Base-by-base conservation (phyloP, 2,113 vertebrate species). In the Entomyzon cyanotis region DNA sequence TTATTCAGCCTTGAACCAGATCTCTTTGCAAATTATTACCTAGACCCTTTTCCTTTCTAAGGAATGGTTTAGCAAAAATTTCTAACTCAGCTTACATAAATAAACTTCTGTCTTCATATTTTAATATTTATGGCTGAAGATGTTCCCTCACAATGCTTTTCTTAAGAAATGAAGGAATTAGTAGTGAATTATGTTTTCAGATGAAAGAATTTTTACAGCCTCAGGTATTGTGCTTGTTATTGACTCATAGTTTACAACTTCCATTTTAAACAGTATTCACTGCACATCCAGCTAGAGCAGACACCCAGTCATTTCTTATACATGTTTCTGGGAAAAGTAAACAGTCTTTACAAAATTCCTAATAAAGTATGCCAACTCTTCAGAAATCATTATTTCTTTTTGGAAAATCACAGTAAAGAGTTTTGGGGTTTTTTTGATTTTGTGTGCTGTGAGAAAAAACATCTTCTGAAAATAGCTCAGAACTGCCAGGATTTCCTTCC, bases 101-200 rank as follows among this genome's bases (percentile, higher is more conserved):
- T 76, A 79, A 92, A 28, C 49, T 74, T 80, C 64, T 89, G 31
- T 64, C 76, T 78, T 68, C 67, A 24, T 77, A 78, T 75, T 96
- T 94, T 86, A 92, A 75, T 80, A 83, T 95, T 91, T 74, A 41
- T 87, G 23, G 37, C 59, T 96, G 27, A 89, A 82, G 47, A 64
- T 41, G 25, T 59, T 77, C 15, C 64, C 64, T 68, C 11, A 5
- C 20, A 90, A 63, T 84, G 15, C 9, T 78, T 35, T 84, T 74
- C 31, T 60, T 71, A 80, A 84, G 37, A 88, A 90, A 84, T 0
- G 1, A 71, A 60, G 84, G 56, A 60, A 21, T 92, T 93, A 30
- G 7, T 75, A 88, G 84, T 88, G 30, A 86, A 69, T 81, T 64
- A 60, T 87, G 52, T 73, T 95, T 95, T 93, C 73, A 68, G 80